These are phyloP conservation scores for Dermatemys mawii DNA, from an alignment of 2,113 vertebrate genomes.

Conservation along the genomic window DNA sequence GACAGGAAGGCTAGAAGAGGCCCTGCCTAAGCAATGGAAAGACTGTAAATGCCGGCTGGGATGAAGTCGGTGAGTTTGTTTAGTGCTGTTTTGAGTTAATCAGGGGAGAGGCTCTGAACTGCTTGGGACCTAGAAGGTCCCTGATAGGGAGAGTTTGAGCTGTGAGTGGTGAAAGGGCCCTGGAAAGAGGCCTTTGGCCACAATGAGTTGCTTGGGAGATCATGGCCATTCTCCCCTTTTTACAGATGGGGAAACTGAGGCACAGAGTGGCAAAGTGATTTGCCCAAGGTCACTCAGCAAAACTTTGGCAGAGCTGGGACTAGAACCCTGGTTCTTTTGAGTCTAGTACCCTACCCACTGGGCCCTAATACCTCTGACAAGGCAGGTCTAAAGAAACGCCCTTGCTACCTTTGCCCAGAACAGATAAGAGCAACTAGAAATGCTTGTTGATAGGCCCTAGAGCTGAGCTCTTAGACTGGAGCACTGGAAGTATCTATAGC, in stretches of 20 bases:
- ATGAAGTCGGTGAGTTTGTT: not conserved
- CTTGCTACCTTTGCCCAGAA: not conserved
- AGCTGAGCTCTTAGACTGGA: not conserved
- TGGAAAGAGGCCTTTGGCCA: not conserved
- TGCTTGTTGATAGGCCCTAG: not conserved
- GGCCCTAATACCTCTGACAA: not conserved
- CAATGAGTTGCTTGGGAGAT: not conserved
- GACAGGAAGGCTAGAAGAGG: not conserved
- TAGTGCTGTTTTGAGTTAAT: not conserved
- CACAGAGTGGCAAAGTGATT: not conserved
- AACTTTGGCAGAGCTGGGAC: not conserved
- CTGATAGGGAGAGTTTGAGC: not conserved
- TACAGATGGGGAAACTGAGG: not conserved
- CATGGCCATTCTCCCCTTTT: not conserved
- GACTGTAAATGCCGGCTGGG: too few relatives aligned
- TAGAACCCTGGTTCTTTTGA: not conserved
- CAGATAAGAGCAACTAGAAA: not conserved
- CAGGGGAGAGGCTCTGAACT: not conserved
- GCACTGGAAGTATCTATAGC: not conserved
- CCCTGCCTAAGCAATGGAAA: too few relatives aligned
- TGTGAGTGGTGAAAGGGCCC: not conserved
- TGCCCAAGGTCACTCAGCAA: not conserved
- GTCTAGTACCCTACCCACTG: not conserved
- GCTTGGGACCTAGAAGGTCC: not conserved
- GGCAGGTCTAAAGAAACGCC: not conserved